Evolutionary conservation across 2,797 vertebrate species (phyloP).

Genomic region (Microctenopoma steveboyesi): DNA sequence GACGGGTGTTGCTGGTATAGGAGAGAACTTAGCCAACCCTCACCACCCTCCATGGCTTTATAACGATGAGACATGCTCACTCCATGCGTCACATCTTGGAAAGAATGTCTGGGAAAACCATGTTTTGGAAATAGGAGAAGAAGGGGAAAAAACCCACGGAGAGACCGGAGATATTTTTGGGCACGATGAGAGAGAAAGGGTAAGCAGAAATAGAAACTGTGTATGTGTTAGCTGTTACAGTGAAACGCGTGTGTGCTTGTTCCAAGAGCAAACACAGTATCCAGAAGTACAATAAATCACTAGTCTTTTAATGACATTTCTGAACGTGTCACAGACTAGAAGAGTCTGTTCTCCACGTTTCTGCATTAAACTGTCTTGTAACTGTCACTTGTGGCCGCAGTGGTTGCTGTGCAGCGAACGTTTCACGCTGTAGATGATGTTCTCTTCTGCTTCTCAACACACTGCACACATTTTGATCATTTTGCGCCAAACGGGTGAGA

Average conservation of each 20-base stretch:
- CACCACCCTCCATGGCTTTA: constrained; percentile 34
- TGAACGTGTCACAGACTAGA: no score
- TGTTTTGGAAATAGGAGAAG: constrained; percentile 57
- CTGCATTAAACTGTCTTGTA: no score
- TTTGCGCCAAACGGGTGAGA: no score
- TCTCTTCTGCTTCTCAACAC: neutral
- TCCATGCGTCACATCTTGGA: constrained; percentile 75
- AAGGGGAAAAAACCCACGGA: constrained; percentile 17
- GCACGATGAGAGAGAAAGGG: constrained; percentile 36
- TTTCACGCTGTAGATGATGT: neutral
- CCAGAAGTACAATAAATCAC: constrained; percentile 1
- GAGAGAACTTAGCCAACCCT: constrained; percentile 61
- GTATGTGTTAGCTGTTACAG: constrained; percentile 1
- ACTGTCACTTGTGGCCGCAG: no score
- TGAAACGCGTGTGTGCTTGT: neutral
- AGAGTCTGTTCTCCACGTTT: no score
- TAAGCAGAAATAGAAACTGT: constrained; percentile 25
- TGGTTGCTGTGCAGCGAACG: no score
- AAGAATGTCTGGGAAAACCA: constrained; percentile 82
- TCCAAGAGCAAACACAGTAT: neutral
- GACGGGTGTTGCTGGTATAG: constrained; percentile 24
- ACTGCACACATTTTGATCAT: no score
- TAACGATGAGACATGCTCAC: constrained; percentile 55
- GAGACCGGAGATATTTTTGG: constrained; percentile 59
- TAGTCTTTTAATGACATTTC: neutral